Base-by-base conservation (phyloP, 2,888 invertebrate species). In the Maniola hyperantus region DNA sequence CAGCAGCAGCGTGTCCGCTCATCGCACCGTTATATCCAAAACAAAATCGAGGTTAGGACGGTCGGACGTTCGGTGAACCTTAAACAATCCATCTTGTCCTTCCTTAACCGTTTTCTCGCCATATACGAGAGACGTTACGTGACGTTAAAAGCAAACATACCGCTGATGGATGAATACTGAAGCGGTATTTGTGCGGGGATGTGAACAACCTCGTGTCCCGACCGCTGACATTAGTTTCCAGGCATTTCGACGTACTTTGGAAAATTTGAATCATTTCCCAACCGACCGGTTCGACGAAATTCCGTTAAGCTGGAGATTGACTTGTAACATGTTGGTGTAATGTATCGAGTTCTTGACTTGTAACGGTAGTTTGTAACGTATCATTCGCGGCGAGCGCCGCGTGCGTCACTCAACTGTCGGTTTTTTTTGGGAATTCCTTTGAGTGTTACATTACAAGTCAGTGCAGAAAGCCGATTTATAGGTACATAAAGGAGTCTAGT, bases 161-260 rank as follows among this genome's bases (percentile, higher is more conserved):
- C 53, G 54, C 57, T 59, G 55, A 66, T 50, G 59, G 66, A 68
- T 68, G 66, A 65, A 72, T 67, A 65, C 59, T 69, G 66, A 48
- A 54, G 44, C 36, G 57, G 34, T 8, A 48, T 48, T 48, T 50
- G 42, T 61, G 71, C 65, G 71, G 64, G 65, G 67, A 53, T 48
- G 63, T 44, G 13, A 50, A 61, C 60, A 77, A 76, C 78, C 80
- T 79, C 80, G 81, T 26, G 33, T 70, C 66, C 66, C 68, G 78
- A 75, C 65, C 76, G 76, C 70, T 78, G 78, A 76, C 77, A 76
- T 75, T 73, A 71, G 71, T 69, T 67, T 71, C 71, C 73, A 76
- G 75, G 60, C 36, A 74, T 71, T 69, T 65, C 61, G 65, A 69
- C 71, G 60, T 65, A 65, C 61, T 50, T 51, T 60, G 60, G 60